These are phyloP conservation scores for Cephalopholis sonnerati DNA, from an alignment of 2,113 vertebrate genomes.

Conservation along the genomic window DNA sequence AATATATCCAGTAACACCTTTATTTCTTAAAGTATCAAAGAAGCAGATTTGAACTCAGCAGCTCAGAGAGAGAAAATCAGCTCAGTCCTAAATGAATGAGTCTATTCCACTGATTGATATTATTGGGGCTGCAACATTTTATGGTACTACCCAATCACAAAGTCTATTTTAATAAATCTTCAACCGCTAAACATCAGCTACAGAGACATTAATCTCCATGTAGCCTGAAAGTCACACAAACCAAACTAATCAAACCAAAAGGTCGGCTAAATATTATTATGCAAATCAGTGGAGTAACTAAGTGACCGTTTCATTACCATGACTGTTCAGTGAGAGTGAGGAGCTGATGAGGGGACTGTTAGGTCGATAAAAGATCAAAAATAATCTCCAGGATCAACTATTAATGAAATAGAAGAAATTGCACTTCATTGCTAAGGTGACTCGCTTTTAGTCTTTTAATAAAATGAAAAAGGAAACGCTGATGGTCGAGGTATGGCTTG, in stretches of 20 bases:
- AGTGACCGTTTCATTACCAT: conserved; percentile 53
- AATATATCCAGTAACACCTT: not conserved
- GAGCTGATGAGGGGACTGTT: not conserved
- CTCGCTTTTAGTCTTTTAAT: not conserved
- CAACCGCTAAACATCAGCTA: conserved; percentile 34
- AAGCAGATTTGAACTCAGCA: conserved; percentile 2
- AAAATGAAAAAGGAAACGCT: not conserved
- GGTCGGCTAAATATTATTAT: conserved; percentile 69
- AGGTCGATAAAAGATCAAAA: conserved; percentile 24
- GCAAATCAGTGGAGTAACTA: conserved; percentile 67
- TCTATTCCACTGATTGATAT: conserved; percentile 54
- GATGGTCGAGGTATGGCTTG: too few species aligned
- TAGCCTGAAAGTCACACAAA: conserved; percentile 48
- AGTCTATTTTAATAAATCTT: conserved; percentile 54
- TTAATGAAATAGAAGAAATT: conserved; percentile 1
- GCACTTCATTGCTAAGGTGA: not conserved
- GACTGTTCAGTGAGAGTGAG: conserved; percentile 26
- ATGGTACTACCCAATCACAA: conserved; percentile 12
- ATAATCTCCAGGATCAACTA: not conserved
- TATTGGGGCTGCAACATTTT: conserved; percentile 28
- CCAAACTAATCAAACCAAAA: conserved; percentile 69
- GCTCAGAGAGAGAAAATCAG: conserved; percentile 25
- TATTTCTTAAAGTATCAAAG: not conserved
- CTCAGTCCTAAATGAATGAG: conserved; percentile 21
- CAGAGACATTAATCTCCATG: conserved; percentile 58